These are phyloP conservation scores for Hyperoplus lanceolatus DNA, from an alignment of 2,797 vertebrate genomes.

Conservation along the genomic window DNA sequence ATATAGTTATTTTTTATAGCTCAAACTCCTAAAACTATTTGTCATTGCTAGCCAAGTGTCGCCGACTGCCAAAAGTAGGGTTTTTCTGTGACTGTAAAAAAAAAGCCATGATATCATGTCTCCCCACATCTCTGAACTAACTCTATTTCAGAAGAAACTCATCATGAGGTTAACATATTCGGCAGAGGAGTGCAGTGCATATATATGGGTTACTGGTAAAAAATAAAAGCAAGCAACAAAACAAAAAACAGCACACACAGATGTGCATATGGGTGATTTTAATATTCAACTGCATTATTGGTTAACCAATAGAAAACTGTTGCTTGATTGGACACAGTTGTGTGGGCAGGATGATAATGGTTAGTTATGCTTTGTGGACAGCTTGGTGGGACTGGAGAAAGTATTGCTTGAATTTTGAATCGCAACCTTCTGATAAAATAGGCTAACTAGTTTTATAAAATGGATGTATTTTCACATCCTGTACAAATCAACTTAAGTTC, in stretches of 20 bases:
- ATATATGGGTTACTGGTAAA: not conserved
- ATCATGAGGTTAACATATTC: constrained; percentile 12
- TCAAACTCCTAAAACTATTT: constrained; percentile 58
- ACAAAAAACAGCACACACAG: not conserved
- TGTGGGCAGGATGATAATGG: not conserved
- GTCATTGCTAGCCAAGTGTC: constrained; percentile 55
- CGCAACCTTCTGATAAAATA: not conserved
- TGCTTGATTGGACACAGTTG: not conserved
- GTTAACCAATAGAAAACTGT: not conserved
- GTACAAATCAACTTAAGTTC: not conserved
- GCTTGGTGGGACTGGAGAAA: not conserved
- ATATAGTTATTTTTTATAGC: constrained; percentile 71
- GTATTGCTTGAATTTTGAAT: not conserved
- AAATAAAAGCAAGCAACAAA: not conserved
- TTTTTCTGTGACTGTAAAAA: constrained; percentile 41
- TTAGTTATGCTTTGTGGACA: not conserved
- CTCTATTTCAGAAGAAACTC: constrained; percentile 12
- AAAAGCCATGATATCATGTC: constrained; percentile 57
- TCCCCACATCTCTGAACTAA: constrained; percentile 32
- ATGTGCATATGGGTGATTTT: not conserved
- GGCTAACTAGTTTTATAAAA: not conserved
- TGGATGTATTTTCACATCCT: not conserved
- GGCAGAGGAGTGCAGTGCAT: not conserved
- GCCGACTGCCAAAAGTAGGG: constrained; percentile 23
- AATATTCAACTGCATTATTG: not conserved